Base-by-base conservation (phyloP, 2,888 invertebrate species). In the Hydroisotoma schaefferi region DNA sequence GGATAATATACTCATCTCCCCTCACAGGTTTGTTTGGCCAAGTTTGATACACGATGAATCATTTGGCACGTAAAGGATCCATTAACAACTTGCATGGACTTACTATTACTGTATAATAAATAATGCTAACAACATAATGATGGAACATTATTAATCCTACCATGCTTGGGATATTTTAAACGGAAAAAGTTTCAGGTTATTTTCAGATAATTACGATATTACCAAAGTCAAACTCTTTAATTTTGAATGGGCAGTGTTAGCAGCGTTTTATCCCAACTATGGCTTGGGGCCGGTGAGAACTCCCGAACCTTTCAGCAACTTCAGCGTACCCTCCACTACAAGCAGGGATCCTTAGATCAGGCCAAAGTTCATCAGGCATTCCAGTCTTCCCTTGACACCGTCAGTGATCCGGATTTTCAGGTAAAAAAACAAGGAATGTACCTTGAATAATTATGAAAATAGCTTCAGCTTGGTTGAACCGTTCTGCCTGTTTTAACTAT, bases 191-290 rank as follows among this genome's bases (percentile, higher is more conserved):
- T n/a, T n/a, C n/a, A n/a, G n/a, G n/a, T n/a, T n/a, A n/a, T n/a
- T n/a, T n/a, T n/a, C n/a, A n/a, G n/a, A n/a, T n/a, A n/a, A n/a
- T n/a, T n/a, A n/a, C n/a, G n/a, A n/a, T n/a, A n/a, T 33, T 33
- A 33, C 8, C 15, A 33, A 33, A 33, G 15, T 33, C 8, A 33
- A 33, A 33, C 15, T 33, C n/a, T n/a, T 10, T 10, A 33, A 33
- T 33, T 33, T 10, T 33, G 33, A 33, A 33, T 33, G n/a, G n/a
- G n/a, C 64, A 73, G 73, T 57, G 67, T 74, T 5, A 71, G 73
- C 18, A 70, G 71, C 0, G 72, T 74, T 6, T 59, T 75, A 44
- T 73, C 74, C 12, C 74, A 74, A 63, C 59, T 75, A n/a, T 75
- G 74, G 69, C 65, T 74, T 20, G 75, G 75, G 5, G 71, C 75